These are phyloP conservation scores for Oenanthe melanoleuca DNA, from an alignment of 2,113 vertebrate species.

Conservation along the genomic window DNA sequence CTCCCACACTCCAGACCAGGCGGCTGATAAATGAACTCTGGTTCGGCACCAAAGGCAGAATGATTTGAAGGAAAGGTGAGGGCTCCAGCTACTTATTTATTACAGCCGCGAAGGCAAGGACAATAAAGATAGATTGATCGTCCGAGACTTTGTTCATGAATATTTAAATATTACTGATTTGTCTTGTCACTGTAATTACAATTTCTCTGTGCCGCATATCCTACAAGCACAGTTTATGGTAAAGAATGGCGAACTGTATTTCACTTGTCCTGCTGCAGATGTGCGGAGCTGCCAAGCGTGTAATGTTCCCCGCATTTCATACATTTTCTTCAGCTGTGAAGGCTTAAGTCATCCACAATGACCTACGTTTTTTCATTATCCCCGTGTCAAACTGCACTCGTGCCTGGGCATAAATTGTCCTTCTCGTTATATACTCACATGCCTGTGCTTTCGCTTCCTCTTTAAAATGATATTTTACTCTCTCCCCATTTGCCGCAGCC, in stretches of 20 bases:
- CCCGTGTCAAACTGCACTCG: slow-evolving; percentile 91
- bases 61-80: slow-evolving; percentile 72
- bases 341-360: slow-evolving; percentile 97
- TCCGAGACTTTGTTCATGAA: slow-evolving; percentile 85
- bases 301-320: slow-evolving; percentile 96
- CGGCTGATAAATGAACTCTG: slow-evolving; percentile 23
- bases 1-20: neutral
- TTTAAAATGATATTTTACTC: slow-evolving; percentile 79
- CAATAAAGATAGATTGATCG: slow-evolving; percentile 89
- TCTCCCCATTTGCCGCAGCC: neutral
- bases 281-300: slow-evolving; percentile 84
- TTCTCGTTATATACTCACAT: slow-evolving; percentile 91
- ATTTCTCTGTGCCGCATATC: slow-evolving; percentile 83
- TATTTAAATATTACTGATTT: slow-evolving; percentile 89
- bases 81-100: slow-evolving; percentile 81
- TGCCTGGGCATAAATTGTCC: slow-evolving; percentile 99
- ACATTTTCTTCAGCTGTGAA: slow-evolving; percentile 92
- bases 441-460: slow-evolving; percentile 74
- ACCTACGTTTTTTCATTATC: slow-evolving; percentile 99
- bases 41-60: slow-evolving; percentile 9
- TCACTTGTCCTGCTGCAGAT: slow-evolving; percentile 84
- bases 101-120: slow-evolving; percentile 79
- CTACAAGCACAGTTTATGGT: slow-evolving; percentile 82
- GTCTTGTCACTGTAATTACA: slow-evolving; percentile 89
- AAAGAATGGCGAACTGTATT: slow-evolving; percentile 87